Evolutionary conservation across 2,888 invertebrate species (phyloP).

Genomic region (Metallyticus violacea): DNA sequence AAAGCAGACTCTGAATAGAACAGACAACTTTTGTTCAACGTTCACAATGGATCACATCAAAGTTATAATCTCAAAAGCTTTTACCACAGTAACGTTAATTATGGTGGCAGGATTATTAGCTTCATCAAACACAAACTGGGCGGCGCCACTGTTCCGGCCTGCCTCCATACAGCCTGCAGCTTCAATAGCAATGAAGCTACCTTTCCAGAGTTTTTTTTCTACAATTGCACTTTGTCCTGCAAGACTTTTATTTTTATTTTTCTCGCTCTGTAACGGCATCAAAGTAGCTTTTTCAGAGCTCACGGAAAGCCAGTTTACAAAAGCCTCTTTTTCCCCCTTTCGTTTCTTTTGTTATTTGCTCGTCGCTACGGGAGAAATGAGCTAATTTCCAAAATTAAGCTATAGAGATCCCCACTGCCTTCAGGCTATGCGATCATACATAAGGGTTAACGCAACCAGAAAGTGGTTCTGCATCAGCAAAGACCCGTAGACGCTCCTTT

Average conservation of each 20-base stretch:
- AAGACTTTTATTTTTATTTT: background rate
- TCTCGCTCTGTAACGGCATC: background rate
- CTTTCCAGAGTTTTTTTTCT: background rate
- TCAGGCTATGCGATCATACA: background rate
- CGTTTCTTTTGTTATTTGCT: background rate
- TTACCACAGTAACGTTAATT: background rate
- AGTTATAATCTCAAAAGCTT: background rate
- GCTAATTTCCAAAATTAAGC: background rate
- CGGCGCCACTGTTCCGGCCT: slow-evolving; percentile 5
- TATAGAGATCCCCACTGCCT: background rate
- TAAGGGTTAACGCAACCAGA: background rate
- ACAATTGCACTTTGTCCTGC: slow-evolving; percentile 9
- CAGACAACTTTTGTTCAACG: background rate
- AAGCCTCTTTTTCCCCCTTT: background rate
- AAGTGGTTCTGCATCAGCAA: background rate
- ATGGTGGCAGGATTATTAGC: slow-evolving; percentile 3
- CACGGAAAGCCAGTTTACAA: background rate
- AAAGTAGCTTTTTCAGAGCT: background rate
- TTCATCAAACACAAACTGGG: slow-evolving; percentile 1
- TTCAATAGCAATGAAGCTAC: background rate
- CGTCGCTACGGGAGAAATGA: background rate
- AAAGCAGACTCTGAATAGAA: background rate
- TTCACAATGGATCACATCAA: background rate
- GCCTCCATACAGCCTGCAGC: background rate
- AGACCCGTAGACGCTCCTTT: background rate